These are phyloP conservation scores for Mesochorus sp. DNA, from an alignment of 2,888 invertebrate species.

Conservation along the genomic window DNA sequence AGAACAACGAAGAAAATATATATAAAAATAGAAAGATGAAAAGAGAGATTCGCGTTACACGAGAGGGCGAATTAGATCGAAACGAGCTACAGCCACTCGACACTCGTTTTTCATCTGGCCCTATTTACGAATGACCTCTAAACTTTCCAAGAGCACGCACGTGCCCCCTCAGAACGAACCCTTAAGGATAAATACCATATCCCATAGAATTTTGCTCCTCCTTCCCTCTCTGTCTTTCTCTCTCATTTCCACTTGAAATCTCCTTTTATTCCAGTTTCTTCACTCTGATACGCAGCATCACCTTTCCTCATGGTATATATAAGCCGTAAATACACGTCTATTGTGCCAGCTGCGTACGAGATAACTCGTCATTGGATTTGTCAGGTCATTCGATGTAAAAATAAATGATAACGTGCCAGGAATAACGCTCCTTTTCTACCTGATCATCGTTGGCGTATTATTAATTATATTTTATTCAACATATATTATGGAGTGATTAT, in stretches of 20 bases:
- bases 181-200: slow-evolving; percentile 20
- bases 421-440: background rate
- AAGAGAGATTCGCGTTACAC: background rate
- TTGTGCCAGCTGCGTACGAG: background rate
- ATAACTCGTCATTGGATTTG: slow-evolving; percentile 1
- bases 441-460: no score
- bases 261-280: background rate
- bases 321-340: background rate
- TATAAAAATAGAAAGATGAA: background rate
- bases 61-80: slow-evolving; percentile 38
- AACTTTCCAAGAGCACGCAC: slow-evolving; percentile 72
- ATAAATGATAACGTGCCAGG: background rate
- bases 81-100: slow-evolving; percentile 38
- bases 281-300: background rate
- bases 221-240: slow-evolving; percentile 20
- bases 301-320: background rate
- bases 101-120: slow-evolving; percentile 20
- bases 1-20: background rate
- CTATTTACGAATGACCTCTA: slow-evolving; percentile 67
- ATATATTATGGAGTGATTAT: background rate
- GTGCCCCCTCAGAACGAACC: slow-evolving; percentile 60
- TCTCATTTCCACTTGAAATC: slow-evolving; percentile 16
- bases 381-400: background rate
- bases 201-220: no score
- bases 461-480: slow-evolving; percentile 11